Base-by-base conservation (phyloP, 2,797 vertebrate species). In the Psittacula echo region DNA sequence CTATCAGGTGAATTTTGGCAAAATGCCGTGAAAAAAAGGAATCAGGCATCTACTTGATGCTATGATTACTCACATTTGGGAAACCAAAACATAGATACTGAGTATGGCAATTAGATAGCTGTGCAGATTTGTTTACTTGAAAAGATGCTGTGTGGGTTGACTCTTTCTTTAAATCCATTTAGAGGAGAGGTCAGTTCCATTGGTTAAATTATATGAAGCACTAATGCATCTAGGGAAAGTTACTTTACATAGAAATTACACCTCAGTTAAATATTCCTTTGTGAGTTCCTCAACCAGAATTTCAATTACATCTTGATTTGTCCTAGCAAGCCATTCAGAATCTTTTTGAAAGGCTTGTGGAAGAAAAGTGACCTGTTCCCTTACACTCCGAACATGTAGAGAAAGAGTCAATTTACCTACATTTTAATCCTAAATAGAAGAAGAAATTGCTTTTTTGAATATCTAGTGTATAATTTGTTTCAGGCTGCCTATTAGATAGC, bases 371-470 rank as follows among this genome's bases (percentile, higher is more conserved):
- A 87, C 91, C 76, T 95, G 41, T 83, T 97, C 50, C 73, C n/a
- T 90, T 70, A 5, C 30, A 45, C 39, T 87, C 48, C 51, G 50
- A 95, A 56, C 39, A 22, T 87, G 61, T 90, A 96, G 90, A 84
- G 90, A 94, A 95, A 86, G 66, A 85, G 92, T 97, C 93, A 97
- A 92, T 97, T 97, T 97, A 54, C 82, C 78, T 95, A 94, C 80
- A 95, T 96, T 89, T 83, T 97, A 96, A 96, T 96, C 62, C 83
- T 88, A 96, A 97, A 97, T 85, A 75, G 87, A 97, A 96, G 65
- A 68, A 96, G 67, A 96, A 97, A 95, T 95, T 97, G 81, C 80
- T 97, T 97, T 96, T 93, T 96, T 93, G 94, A 97, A 95, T 90
- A 95, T 90, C 47, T 87, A 81, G 39, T 87, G 89, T 94, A 96